Evolutionary conservation across 64 coral and sea anemone genomes (phyloP).

Genomic region (Astreopora myriophthalma): DNA sequence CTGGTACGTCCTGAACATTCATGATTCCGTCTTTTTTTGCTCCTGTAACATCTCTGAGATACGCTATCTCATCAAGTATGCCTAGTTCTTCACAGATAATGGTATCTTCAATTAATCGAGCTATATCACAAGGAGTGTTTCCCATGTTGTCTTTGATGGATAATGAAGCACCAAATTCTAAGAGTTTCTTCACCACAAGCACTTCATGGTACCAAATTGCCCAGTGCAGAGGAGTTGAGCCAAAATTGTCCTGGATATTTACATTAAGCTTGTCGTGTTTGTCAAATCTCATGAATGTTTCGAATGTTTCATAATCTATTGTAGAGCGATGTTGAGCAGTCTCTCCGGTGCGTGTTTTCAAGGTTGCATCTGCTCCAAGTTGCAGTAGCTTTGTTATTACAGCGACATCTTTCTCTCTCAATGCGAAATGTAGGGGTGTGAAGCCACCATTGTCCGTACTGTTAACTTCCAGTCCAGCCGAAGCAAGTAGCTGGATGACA

Average conservation of each 20-base stretch:
- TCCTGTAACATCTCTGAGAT: constrained; percentile 57
- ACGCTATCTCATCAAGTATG: constrained; percentile 61
- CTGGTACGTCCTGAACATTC: constrained; percentile 30
- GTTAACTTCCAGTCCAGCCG: constrained; percentile 65
- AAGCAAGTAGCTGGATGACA: constrained; percentile 54
- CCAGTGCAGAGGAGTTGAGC: constrained; percentile 69
- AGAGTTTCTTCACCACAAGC: constrained; percentile 63
- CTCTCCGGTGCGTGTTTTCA: constrained; percentile 64
- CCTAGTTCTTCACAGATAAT: constrained; percentile 68
- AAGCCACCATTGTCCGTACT: constrained; percentile 54
- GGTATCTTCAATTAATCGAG: constrained; percentile 75
- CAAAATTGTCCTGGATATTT: constrained; percentile 60
- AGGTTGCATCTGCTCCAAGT: constrained; percentile 67
- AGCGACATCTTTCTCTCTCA: constrained; percentile 71
- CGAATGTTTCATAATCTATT: constrained; percentile 67
- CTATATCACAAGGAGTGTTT: constrained; percentile 70
- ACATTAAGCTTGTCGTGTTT: constrained; percentile 60
- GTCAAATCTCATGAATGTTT: constrained; percentile 64
- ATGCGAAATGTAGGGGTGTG: constrained; percentile 67
- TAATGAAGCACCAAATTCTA: constrained; percentile 61
- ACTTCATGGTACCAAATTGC: constrained; percentile 72
- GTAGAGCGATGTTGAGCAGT: constrained; percentile 65
- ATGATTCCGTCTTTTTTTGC: constrained; percentile 56
- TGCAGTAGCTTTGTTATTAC: constrained; percentile 67
- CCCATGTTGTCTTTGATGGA: constrained; percentile 67